phyloP scores from a whole-genome alignment of 2,888 invertebrate genomes.

The Barypeithes pellucidus region DNA sequence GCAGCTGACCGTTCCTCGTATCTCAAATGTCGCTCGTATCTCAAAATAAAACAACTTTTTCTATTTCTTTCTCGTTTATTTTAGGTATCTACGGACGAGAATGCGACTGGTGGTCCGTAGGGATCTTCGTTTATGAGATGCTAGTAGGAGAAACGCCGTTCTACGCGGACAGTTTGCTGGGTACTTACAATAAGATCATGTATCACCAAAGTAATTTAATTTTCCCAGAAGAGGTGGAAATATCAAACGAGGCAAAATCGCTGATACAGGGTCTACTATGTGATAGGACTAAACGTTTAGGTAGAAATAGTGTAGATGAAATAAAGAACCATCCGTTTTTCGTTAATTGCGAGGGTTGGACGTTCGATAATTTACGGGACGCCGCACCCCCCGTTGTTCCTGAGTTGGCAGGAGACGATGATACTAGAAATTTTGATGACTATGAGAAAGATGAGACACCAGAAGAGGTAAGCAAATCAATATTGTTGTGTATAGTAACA shows the following conservation, averaged over 20 bases:
- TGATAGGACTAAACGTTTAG: constrained; percentile 88
- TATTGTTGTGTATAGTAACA: background rate
- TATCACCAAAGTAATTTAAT: constrained; percentile 96
- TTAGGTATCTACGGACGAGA: constrained; percentile 91
- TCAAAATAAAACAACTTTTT: too few relatives aligned
- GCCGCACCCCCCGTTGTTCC: constrained; percentile 98
- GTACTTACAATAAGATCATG: constrained; percentile 99
- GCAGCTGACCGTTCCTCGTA: too few relatives aligned
- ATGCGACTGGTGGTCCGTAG: constrained; percentile 99
- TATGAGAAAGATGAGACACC: constrained; percentile 94
- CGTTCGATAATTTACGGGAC: constrained; percentile 94
- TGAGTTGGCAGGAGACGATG: constrained; percentile 95
- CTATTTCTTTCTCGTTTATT: too few relatives aligned
- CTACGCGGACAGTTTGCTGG: constrained; percentile 96
- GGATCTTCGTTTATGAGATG: constrained; percentile 99
- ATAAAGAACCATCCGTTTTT: constrained; percentile 97
- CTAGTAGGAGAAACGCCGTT: constrained; percentile 98
- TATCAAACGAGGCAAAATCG: constrained; percentile 89
- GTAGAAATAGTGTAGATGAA: constrained; percentile 91
- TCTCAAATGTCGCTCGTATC: too few relatives aligned
- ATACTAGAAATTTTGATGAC: constrained; percentile 98
- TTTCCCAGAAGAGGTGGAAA: constrained; percentile 96
- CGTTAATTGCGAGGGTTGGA: constrained; percentile 97
- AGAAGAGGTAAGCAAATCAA: constrained; percentile 77
- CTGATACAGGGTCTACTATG: constrained; percentile 95